Percentiles rank a stretch among this genome's conserved stretches.
These are phyloP conservation scores for Aythya baeri DNA, from an alignment of 2,113 vertebrate genomes.

Conservation along the genomic window DNA sequence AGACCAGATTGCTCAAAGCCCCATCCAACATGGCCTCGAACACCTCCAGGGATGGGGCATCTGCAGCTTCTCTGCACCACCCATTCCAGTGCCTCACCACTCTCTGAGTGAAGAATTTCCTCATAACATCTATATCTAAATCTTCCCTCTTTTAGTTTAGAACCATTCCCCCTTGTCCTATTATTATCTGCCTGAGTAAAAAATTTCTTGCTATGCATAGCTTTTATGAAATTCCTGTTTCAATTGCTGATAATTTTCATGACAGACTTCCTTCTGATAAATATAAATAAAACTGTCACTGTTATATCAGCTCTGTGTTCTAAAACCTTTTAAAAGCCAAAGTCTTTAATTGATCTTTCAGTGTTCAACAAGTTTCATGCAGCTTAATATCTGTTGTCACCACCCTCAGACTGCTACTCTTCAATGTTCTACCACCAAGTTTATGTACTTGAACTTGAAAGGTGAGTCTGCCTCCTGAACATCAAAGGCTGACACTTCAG, in stretches of 20 bases:
- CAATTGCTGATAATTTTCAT: background rate
- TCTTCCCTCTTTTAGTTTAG: too few relatives aligned
- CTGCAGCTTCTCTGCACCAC: too few relatives aligned
- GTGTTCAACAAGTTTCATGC: background rate
- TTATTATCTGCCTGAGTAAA: too few relatives aligned
- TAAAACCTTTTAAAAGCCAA: background rate
- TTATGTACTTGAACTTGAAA: background rate
- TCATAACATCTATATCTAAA: too few relatives aligned
- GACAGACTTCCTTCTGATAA: background rate
- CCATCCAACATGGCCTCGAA: too few relatives aligned
- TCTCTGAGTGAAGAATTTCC: too few relatives aligned
- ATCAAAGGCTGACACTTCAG: slow-evolving; percentile 37
- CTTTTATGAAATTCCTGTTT: background rate
- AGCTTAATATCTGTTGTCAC: background rate
- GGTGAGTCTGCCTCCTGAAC: background rate
- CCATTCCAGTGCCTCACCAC: too few relatives aligned
- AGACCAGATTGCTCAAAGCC: too few relatives aligned
- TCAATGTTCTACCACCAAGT: background rate
- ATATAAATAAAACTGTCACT: background rate
- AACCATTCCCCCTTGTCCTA: too few relatives aligned
- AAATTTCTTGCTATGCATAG: background rate
- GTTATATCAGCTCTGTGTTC: background rate
- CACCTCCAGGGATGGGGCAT: too few relatives aligned
- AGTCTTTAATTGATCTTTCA: background rate
- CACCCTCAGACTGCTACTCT: background rate